Conservation (phyloP, 2,113 vertebrate species). For the Cynocephalus volans region DNA sequence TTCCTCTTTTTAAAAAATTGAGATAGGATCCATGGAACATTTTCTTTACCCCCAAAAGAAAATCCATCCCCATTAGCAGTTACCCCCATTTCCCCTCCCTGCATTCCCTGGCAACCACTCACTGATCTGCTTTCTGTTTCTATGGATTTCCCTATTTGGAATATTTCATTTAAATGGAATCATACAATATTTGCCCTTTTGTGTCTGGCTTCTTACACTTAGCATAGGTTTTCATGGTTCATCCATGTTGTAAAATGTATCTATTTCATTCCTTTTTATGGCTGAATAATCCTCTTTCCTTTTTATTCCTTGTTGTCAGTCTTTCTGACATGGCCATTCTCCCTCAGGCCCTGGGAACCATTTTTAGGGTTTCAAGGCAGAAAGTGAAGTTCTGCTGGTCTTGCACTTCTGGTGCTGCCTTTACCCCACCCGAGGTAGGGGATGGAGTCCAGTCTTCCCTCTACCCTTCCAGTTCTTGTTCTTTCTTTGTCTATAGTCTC, state of each 20-base stretch:
- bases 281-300: neutral
- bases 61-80: neutral
- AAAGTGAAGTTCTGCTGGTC: neutral
- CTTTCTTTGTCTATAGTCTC: neutral
- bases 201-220: conserved; percentile 35
- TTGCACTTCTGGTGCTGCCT: rapidly evolving
- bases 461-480: neutral
- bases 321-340: neutral
- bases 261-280: neutral
- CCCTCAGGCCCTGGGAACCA: neutral
- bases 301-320: neutral
- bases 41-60: neutral
- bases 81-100: neutral
- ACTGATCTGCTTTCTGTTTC: neutral
- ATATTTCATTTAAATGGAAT: neutral
- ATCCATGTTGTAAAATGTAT: neutral
- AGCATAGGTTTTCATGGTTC: neutral
- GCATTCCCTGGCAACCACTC: neutral
- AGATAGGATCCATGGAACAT: neutral
- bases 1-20: neutral
- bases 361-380: neutral
- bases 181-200: neutral
- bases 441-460: neutral
- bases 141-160: neutral
- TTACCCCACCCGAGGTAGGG: neutral